Percentiles rank a stretch among this genome's conserved stretches.
Evolutionary conservation across 1,140 invertebrate species (phyloP).

Genomic region (Coptotermes formosanus): DNA sequence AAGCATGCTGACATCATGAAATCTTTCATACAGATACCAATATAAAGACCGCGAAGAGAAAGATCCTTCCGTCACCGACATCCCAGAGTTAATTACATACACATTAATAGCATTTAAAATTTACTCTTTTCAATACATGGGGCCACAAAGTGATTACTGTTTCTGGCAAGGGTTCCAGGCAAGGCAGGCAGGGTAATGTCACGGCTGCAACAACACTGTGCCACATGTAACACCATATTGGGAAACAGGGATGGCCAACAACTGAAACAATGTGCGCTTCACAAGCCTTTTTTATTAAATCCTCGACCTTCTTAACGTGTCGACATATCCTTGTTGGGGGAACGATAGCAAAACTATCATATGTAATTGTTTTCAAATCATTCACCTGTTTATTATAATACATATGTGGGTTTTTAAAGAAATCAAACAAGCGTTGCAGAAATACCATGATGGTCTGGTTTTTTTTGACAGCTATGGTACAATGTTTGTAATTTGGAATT

Average conservation of each 20-base stretch:
- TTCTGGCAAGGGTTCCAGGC: not conserved
- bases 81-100: slow-evolving; percentile 13
- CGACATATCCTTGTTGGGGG: not conserved
- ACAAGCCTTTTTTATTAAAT: slow-evolving; percentile 3
- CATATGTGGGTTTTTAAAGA: slow-evolving; percentile 24
- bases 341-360: not conserved
- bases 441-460: slow-evolving; percentile 25
- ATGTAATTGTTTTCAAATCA: not conserved
- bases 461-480: slow-evolving; percentile 28
- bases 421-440: slow-evolving; percentile 29
- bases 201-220: not conserved
- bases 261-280: not conserved
- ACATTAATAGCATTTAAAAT: slow-evolving; percentile 11
- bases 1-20: slow-evolving; percentile 1
- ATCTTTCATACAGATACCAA: not conserved
- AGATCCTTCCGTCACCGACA: slow-evolving; percentile 3
- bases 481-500: slow-evolving; percentile 21
- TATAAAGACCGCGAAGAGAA: slow-evolving; percentile 2
- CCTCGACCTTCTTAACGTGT: not conserved
- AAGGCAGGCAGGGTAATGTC: not conserved
- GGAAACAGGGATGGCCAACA: not conserved
- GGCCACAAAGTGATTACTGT: not conserved
- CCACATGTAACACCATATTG: not conserved
- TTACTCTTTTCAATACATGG: not conserved
- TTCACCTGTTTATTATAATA: slow-evolving; percentile 1